phyloP scores from a whole-genome alignment of 2,113 vertebrate genomes.

The Callithrix jacchus region DNA sequence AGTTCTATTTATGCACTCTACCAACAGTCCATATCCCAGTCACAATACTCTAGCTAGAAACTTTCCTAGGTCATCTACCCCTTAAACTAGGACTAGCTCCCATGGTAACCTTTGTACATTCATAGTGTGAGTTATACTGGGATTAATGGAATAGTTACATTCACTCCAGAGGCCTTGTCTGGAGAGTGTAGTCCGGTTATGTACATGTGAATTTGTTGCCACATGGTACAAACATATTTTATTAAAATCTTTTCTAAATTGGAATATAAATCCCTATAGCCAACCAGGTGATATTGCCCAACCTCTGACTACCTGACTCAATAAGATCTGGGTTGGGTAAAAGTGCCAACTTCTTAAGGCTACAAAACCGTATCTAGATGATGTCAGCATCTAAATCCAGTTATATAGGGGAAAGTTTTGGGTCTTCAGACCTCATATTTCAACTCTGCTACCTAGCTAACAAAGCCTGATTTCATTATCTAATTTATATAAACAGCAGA shows the following conservation, averaged over 20 bases:
- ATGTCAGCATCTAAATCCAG: neutral
- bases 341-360: neutral
- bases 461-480: neutral
- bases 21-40: neutral
- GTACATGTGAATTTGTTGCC: neutral
- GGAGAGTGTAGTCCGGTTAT: neutral
- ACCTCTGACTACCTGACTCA: neutral
- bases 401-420: neutral
- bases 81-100: neutral
- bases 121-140: neutral
- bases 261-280: neutral
- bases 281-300: neutral
- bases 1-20: neutral
- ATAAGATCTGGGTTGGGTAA: neutral
- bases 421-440: neutral
- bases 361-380: neutral
- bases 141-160: neutral
- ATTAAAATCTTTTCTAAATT: slow-evolving; percentile 26
- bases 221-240: neutral
- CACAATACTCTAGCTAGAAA: neutral
- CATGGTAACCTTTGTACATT: neutral
- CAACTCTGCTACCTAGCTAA: neutral
- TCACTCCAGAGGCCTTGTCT: neutral
- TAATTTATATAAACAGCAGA: neutral
- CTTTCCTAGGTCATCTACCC: neutral